Evolutionary conservation across 2,888 invertebrate genomes (phyloP), one percentile per base, ranked within the genome.

Genomic region (Trachelus stipa): DNA sequence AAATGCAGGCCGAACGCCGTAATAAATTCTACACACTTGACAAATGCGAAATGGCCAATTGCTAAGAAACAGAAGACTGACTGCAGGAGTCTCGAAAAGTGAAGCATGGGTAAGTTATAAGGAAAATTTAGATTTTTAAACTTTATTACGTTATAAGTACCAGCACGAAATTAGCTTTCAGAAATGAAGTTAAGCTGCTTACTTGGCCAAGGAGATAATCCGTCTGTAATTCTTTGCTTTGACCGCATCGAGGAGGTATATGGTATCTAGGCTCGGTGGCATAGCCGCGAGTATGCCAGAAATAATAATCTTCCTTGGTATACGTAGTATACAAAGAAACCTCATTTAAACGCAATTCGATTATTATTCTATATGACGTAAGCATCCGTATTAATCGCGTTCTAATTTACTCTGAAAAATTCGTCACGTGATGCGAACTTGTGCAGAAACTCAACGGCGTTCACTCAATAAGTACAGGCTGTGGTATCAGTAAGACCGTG

Each of bases 171-270:
- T 89, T 88, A 88, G 86, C 85, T 85, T 85, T 83, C 80, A 84
- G 86, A 87, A 87, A 85, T 88, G 84, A 81, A 82, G 89, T 89
- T 90, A 90, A 90, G 89, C 88, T 83, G 87, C 85, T 87, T 86
- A 83, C 85, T 80, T 79, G 81, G 79, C 80, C 81, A 85, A 83
- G 79, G 77, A 82, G 86, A 87, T 89, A 88, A 89, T 88, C 88
- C 86, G 85, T 84, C 86, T 86, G 88, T 87, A 86, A 89, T 88
- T 84, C 87, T 87, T 85, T 82, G 82, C 79, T 73, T 78, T 80
- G 80, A 78, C 81, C 80, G 83, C 85, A 87, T 88, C 86, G 87
- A 86, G 81, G 79, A 79, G 79, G 68, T 75, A 34, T 68, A 15
- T 23, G 34, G 31, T 34, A 34, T 30, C 15, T 37, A 40, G 74